Base-by-base conservation (phyloP, 1,140 invertebrate genomes). In the Drosophila cardini region DNA sequence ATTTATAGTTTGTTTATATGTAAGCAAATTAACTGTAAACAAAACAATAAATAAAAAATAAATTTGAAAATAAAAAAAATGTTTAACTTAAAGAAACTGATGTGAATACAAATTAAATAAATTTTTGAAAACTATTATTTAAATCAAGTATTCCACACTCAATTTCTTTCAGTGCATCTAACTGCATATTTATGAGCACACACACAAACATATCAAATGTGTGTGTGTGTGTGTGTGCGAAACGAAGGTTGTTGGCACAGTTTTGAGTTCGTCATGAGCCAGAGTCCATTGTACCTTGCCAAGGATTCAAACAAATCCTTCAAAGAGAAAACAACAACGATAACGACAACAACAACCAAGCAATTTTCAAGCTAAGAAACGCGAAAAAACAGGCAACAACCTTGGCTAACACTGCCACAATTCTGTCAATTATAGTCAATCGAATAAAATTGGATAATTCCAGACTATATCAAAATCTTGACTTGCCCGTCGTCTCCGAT, bases 141-240 rank as follows among this genome's bases (percentile, higher is more conserved):
- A n/a, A n/a, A n/a, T n/a, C n/a, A n/a, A n/a, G n/a, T n/a, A n/a
- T n/a, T n/a, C n/a, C n/a, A n/a, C n/a, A n/a, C 21, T 26, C 3
- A 26, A 26, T 26, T 26, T 26, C 2, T 26, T 26, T 26, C 4
- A 26, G 21, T 26, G 21, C 4, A 26, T 26, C 21, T 26, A 26
- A 26, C 74, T 84, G 76, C 76, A 77, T 84, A 84, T 84, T 84
- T 74, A 77, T 84, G 57, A 71, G 63, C 58, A 60, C 60, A 60
- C 60, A 36, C 32, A 68, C 46, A 50, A 10, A 67, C 15, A 16
- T 21, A 21, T 2, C 26, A 4, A 58, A 13, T 9, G 11, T 36
- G 38, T n/a, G 21, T 32, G 16, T 15, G n/a, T 67, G 8, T 63
- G 13, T 34, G 15, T 69, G 40, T 56, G 26, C 57, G 38, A 43